Conservation (phyloP, 2,113 vertebrate genomes). For the Uropsilus gracilis region DNA sequence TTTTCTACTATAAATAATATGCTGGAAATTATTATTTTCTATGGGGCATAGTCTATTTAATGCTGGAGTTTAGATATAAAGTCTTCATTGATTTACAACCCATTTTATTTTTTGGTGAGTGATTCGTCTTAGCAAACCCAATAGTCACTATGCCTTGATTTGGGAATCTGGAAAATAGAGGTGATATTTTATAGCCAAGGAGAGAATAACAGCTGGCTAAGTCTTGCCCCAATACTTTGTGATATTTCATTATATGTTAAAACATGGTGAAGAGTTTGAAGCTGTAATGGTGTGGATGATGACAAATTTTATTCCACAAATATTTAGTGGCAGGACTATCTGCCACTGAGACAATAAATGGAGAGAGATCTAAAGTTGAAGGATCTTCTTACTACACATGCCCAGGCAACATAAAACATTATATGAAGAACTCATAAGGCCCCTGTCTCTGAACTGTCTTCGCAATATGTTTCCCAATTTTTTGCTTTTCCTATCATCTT, state of each 20-base stretch:
- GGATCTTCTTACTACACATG: not conserved
- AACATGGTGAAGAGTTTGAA: not conserved
- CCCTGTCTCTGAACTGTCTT: not conserved
- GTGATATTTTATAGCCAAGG: not conserved
- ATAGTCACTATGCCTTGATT: not conserved
- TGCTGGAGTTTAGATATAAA: constrained; percentile 2
- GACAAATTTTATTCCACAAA: not conserved
- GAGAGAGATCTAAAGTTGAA: not conserved
- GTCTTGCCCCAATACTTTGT: not conserved
- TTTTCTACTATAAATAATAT: constrained; percentile 15
- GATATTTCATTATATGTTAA: not conserved
- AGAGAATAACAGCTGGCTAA: not conserved
- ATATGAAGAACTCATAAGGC: not conserved
- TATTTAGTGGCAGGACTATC: not conserved
- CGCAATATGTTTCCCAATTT: not conserved
- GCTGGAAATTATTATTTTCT: constrained; percentile 6
- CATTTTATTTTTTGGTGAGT: constrained; percentile 10
- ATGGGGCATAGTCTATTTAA: constrained; percentile 16
- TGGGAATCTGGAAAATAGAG: not conserved
- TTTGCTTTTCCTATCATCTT: not conserved
- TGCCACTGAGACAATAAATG: not conserved
- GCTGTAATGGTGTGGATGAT: not conserved
- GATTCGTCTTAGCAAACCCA: not conserved
- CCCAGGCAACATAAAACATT: not conserved
- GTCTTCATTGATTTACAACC: not conserved